Evolutionary conservation across 2,113 vertebrate genomes (phyloP), one percentile per base, ranked within the genome.

Genomic region (Scartelaos histophorus): DNA sequence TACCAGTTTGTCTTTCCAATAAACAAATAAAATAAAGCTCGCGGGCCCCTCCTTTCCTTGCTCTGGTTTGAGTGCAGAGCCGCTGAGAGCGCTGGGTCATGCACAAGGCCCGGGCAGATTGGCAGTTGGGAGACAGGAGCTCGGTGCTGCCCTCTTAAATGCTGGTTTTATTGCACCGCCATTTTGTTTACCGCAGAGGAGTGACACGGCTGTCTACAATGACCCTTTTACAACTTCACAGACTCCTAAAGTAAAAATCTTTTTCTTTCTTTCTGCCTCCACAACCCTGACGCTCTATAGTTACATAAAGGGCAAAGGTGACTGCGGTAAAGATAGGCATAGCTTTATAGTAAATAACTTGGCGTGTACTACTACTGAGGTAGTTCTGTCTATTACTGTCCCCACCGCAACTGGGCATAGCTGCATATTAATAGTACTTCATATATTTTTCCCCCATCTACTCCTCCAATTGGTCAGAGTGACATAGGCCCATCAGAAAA

Each of bases 31-130:
- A 11, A 43, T 43, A 43, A 43, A 43, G 58, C 47, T 74, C 80
- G 69, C 73, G 73, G 83, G 80, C 82, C 79, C 79, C 70, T 85
- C 88, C 85, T 80, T 76, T 73, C 75, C 82, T 77, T 80, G 47
- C 13, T 77, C 47, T 69, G 80, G 84, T 83, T 79, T 87, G 82
- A 90, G 77, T 80, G 84, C 81, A 83, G 83, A 83, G 73, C 74
- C 35, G 69, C 70, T 25, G 56, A 58, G 29, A 74, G 71, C 47
- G 22, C 66, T 19, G 80, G 82, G 71, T 71, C 74, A 49, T 68
- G 66, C 78, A 69, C 80, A 13, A 10, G 76, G 85, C 67, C 67
- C 16, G 29, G 82, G 68, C 21, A 13, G 84, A 82, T 76, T 76
- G 84, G 88, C 81, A 79, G 79, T 67, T 80, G 66, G 61, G 75